phyloP scores from a whole-genome alignment of 2,888 invertebrate species.

The Xestia xanthographa region DNA sequence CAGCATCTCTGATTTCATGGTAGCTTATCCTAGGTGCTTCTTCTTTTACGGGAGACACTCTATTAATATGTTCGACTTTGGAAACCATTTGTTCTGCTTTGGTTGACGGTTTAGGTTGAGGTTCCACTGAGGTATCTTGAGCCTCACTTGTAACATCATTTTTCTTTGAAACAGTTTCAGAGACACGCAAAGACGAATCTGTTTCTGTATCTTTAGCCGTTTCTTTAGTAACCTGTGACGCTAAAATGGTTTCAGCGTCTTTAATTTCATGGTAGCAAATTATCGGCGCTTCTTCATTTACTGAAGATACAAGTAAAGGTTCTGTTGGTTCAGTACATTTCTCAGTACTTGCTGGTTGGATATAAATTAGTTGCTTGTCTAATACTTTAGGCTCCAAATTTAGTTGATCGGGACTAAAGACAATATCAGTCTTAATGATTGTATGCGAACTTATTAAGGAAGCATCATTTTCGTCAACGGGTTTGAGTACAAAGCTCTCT shows the following conservation, averaged over 20 bases:
- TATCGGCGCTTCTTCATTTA: conserved; percentile 61
- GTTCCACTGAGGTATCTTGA: not conserved
- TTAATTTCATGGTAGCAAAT: conserved; percentile 69
- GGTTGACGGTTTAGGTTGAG: not conserved
- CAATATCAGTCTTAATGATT: not conserved
- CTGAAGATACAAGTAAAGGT: conserved; percentile 16
- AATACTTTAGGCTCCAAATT: conserved; percentile 1
- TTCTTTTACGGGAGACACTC: conserved; percentile 52
- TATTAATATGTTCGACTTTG: conserved; percentile 12
- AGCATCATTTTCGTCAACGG: conserved; percentile 35
- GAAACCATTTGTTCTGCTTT: not conserved
- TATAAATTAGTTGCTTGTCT: conserved; percentile 8
- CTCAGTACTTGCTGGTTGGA: conserved; percentile 3
- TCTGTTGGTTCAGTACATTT: conserved; percentile 1
- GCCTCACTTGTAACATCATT: conserved; percentile 24
- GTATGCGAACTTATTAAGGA: not conserved
- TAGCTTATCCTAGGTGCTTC: conserved; percentile 63
- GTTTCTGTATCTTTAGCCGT: conserved; percentile 23
- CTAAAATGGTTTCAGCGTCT: conserved; percentile 72
- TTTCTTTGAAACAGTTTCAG: conserved; percentile 40
- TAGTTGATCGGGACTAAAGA: conserved; percentile 19
- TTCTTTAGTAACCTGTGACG: conserved; percentile 45
- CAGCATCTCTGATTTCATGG: conserved; percentile 73
- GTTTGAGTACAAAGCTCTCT: conserved; percentile 21
- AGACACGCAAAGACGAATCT: conserved; percentile 54